These are phyloP conservation scores for Argynnis bischoffii DNA, from an alignment of 2,888 invertebrate genomes.

Conservation along the genomic window DNA sequence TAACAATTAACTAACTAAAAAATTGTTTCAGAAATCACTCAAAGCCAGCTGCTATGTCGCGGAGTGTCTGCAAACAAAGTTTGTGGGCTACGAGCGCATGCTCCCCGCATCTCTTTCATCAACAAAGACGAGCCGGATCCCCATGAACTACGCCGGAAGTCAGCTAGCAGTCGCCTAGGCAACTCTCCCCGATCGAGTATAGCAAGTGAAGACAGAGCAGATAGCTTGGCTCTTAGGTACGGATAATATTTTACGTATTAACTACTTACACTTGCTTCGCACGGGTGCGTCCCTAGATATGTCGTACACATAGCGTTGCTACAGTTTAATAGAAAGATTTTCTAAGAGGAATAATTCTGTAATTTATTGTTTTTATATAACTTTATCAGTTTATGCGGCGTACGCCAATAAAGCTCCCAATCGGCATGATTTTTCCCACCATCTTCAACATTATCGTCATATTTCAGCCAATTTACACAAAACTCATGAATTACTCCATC, in stretches of 20 bases:
- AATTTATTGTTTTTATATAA: too few species aligned
- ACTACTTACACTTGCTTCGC: too few species aligned
- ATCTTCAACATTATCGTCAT: too few species aligned
- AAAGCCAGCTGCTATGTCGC: constrained; percentile 73
- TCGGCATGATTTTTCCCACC: too few species aligned
- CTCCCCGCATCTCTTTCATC: constrained; percentile 74
- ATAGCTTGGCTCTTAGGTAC: constrained; percentile 85
- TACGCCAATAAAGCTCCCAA: too few species aligned
- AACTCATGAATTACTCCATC: too few species aligned
- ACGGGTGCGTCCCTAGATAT: too few species aligned
- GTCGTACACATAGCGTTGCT: too few species aligned
- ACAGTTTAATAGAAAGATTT: too few species aligned
- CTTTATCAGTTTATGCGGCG: too few species aligned
- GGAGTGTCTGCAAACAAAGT: constrained; percentile 73
- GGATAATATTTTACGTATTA: constrained; percentile 18
- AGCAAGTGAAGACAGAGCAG: constrained; percentile 70
- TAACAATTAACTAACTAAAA: not conserved
- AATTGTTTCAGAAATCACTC: constrained; percentile 50
- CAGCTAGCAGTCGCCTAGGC: constrained; percentile 73
- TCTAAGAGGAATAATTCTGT: too few species aligned
- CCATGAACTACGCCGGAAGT: constrained; percentile 69
- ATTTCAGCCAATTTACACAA: too few species aligned
- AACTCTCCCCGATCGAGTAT: constrained; percentile 75
- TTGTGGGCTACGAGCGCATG: constrained; percentile 68
- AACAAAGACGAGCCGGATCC: constrained; percentile 66